Evolutionary conservation across 1,140 invertebrate genomes (phyloP), one percentile per base, ranked within the genome.

Genomic region (Zaprionus taronus): DNA sequence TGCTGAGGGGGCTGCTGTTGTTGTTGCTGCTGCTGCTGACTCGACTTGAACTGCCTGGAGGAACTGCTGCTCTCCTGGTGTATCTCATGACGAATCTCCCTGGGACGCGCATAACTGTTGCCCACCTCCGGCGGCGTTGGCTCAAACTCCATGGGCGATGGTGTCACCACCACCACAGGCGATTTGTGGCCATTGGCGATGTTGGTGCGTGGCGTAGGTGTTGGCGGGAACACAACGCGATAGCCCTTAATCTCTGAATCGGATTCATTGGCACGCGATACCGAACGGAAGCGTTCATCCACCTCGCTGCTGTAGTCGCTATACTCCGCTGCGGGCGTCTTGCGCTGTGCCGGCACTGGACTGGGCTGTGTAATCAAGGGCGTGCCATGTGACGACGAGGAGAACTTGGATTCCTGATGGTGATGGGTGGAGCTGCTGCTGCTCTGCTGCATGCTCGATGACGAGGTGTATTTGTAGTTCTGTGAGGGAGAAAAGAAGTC

Each of bases 301-400:
- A 95, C 95, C 83, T 97, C 96, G 83, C 95, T 96, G 91, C 96
- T 95, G 77, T 96, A 96, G 81, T 97, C 96, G 82, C 95, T 95
- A 83, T 96, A 96, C 93, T 96, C 95, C 55, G 95, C 94, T 80
- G 85, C 95, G 94, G 56, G 95, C 85, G 93, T 97, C 96, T 94
- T 95, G 95, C 41, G 94, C 94, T 75, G 95, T 94, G 92, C 94
- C 94, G 71, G 87, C 70, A 91, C 80, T 7, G 87, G 87, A 68
- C 75, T 91, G 93, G 94, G 65, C 94, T 51, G 47, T 2, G 94
- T 73, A 91, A 93, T 51, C 91, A 93, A 76, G 51, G 94, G 78
- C 63, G 81, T 4, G 78, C 51, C 82, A 26, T 75, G 34, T 92
- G 92, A 86, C 92, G 93, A 83, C 91, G 92, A 86, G 92, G 93